These are phyloP conservation scores for Acanthiza pusilla DNA, from an alignment of 2,797 vertebrate genomes.

Conservation along the genomic window DNA sequence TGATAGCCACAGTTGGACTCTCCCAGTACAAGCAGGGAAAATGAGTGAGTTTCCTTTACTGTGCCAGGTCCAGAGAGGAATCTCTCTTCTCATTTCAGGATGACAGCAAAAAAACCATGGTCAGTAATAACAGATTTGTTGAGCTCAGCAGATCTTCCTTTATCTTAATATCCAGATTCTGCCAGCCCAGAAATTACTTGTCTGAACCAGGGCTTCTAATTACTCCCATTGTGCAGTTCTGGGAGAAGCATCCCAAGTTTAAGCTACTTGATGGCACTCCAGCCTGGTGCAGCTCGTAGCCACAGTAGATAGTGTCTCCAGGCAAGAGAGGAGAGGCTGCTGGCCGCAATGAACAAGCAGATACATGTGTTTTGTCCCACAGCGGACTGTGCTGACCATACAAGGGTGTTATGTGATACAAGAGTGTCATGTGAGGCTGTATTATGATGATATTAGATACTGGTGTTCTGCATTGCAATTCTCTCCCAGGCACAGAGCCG, in stretches of 20 bases:
- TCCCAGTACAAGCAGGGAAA: neutral
- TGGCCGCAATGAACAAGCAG: neutral
- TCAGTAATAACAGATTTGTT: neutral
- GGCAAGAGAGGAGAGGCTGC: neutral
- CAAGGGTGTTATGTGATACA: neutral
- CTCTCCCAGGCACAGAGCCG: neutral
- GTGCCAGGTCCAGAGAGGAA: neutral
- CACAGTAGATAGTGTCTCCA: neutral
- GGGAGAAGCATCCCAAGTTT: neutral
- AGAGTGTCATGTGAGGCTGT: neutral
- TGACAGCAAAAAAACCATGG: neutral
- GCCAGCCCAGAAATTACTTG: neutral
- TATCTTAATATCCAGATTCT: conserved; percentile 26
- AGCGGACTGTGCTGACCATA: neutral
- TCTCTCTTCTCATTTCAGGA: conserved; percentile 5
- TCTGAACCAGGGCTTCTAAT: conserved; percentile 4
- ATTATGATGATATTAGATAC: neutral
- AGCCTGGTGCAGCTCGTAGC: neutral
- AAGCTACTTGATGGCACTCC: neutral
- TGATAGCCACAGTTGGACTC: neutral
- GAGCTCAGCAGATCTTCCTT: conserved; percentile 4
- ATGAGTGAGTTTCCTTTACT: neutral
- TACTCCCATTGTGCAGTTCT: neutral
- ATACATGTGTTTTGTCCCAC: neutral
- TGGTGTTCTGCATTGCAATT: neutral